Conservation (phyloP, 2,113 vertebrate species). For the Dendrocopos noguchii region DNA sequence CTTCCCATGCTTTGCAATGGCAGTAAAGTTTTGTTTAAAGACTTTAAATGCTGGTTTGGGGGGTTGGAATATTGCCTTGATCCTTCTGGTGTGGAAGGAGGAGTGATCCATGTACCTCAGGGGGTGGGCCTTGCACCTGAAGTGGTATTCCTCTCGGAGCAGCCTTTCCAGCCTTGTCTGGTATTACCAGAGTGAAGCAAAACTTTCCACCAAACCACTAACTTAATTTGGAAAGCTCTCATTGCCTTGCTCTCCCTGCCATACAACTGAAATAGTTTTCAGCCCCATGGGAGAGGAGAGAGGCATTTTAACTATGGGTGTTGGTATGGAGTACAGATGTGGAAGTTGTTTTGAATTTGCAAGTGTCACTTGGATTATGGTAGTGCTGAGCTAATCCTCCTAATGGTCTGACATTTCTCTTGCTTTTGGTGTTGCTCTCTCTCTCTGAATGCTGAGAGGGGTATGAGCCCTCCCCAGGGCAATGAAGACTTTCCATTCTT, state of each 20-base stretch:
- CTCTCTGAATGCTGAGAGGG: constrained; percentile 15
- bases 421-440: constrained; percentile 48
- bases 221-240: constrained; percentile 15
- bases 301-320: constrained; percentile 1
- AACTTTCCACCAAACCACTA: neutral
- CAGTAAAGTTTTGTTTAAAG: neutral
- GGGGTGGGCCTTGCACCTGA: neutral
- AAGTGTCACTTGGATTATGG: constrained; percentile 40
- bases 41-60: neutral
- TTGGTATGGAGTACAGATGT: constrained; percentile 10
- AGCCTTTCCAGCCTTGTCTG: neutral
- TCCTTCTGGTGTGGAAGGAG: neutral
- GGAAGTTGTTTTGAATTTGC: constrained; percentile 44
- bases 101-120: neutral
- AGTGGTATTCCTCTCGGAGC: neutral
- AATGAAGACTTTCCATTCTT: constrained; percentile 72
- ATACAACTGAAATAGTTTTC: neutral
- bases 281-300: neutral
- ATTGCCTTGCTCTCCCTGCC: neutral
- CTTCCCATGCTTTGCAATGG: neutral
- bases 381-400: constrained; percentile 39
- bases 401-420: constrained; percentile 29
- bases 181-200: neutral
- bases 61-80: neutral
- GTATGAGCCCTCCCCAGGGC: constrained; percentile 12